Conservation (phyloP, 1,140 invertebrate species). For the Platorchestia sp. region DNA sequence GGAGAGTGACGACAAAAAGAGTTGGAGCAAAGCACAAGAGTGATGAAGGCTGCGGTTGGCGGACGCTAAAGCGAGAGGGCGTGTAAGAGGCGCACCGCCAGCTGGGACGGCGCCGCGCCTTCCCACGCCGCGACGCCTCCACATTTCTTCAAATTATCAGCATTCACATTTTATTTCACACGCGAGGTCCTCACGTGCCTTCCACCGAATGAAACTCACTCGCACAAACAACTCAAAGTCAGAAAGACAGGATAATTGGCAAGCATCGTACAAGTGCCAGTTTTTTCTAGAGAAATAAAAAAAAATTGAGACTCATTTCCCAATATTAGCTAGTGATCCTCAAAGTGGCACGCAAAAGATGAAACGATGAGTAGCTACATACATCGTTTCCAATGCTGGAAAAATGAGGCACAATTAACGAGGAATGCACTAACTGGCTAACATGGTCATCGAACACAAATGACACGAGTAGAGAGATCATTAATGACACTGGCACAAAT, state of each 20-base stretch:
- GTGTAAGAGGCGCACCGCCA: slow-evolving; percentile 5
- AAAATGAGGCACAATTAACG: neutral
- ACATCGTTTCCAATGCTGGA: neutral
- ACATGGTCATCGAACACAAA: neutral
- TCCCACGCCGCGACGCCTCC: neutral
- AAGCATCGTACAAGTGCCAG: neutral
- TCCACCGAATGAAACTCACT: neutral
- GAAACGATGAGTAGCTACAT: neutral
- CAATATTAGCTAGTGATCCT: neutral
- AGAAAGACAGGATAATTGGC: neutral
- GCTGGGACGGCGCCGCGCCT: neutral
- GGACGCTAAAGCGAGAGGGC: neutral
- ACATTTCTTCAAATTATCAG: slow-evolving; percentile 1
- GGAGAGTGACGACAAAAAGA: neutral
- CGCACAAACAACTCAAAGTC: neutral
- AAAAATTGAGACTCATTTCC: neutral
- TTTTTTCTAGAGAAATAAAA: neutral
- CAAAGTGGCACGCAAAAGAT: neutral
- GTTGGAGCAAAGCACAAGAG: neutral
- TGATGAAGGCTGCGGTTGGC: neutral
- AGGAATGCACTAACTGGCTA: neutral
- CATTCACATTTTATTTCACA: neutral
- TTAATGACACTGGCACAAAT: neutral
- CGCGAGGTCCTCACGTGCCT: too few relatives aligned
- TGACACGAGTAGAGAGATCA: neutral